Evolutionary conservation across 2,888 invertebrate species (phyloP), one percentile per base, ranked within the genome.

Genomic region (Drosophila putrida): DNA sequence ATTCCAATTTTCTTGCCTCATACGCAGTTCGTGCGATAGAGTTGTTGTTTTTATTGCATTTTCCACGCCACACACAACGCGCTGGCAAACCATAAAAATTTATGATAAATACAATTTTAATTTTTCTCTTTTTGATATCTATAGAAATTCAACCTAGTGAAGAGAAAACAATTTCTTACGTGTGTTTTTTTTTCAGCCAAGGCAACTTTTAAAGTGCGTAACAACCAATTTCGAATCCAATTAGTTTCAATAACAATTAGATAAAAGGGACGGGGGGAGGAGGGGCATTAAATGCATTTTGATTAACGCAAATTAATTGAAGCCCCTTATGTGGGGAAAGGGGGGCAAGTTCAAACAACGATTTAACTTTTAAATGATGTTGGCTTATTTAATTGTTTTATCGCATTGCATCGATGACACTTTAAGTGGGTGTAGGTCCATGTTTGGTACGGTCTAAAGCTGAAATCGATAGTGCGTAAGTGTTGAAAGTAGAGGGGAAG

Each of bases 401-500:
- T 66, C 36, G 54, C 15, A 47, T 53, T 25, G 43, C 41, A 76
- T 76, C 75, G 83, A 78, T 88, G 83, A 59, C 75, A 73, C 62
- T 77, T 72, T 66, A 73, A 76, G 61, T 79, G 58, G 55, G 60
- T 71, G 71, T 80, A 73, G 73, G 70, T 71, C 39, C 28, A 15
- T 31, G 57, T 46, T 25, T 27, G 38, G 57, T 39, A 20, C 20
- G 38, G 53, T n/a, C 38, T 67, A 63, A 70, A 49, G 46, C 35
- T 53, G 33, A 38, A 71, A 86, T 86, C 86, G 74, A 88, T 88
- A 80, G 41, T 69, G 80, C 77, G 80, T 80, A 69, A 78, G 75
- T 73, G 82, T 36, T 62, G 60, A 71, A 64, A 61, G 49, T 13
- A 9, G 33, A 20, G 25, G 11, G 27, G 11, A 6, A 6, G 4